phyloP scores from a whole-genome alignment of 2,888 invertebrate genomes.

The Oscheius onirici region DNA sequence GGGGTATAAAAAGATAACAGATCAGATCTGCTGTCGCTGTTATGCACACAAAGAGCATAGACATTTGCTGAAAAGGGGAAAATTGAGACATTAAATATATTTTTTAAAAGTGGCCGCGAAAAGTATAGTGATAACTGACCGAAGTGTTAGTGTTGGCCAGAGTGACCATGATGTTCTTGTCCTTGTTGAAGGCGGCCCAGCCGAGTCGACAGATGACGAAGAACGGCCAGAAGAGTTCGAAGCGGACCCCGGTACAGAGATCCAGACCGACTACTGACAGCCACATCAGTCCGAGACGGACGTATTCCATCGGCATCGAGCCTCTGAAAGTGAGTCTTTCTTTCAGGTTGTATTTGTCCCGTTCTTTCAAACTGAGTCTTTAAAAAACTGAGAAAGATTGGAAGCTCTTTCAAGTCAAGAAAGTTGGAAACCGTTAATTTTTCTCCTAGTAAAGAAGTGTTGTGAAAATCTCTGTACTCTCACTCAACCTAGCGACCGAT shows the following conservation, averaged over 20 bases:
- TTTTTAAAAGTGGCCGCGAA: no score
- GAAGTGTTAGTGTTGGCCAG: slow-evolving; percentile 44
- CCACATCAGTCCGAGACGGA: slow-evolving; percentile 58
- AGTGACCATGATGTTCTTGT: slow-evolving; percentile 77
- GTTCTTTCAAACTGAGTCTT: no score
- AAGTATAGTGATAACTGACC: slow-evolving; percentile 33
- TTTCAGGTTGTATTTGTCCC: not conserved
- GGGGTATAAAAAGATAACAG: slow-evolving; percentile 96
- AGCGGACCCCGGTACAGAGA: slow-evolving; percentile 87
- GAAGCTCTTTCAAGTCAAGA: no score
- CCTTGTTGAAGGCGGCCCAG: slow-evolving; percentile 96
- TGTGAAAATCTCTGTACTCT: no score
- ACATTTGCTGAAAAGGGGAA: slow-evolving; percentile 82
- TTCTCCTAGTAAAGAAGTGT: no score
- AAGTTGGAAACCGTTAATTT: no score
- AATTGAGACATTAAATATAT: no score
- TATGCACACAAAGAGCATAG: slow-evolving; percentile 96
- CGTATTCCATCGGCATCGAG: slow-evolving; percentile 45
- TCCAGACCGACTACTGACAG: slow-evolving; percentile 58
- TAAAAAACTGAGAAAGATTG: no score
- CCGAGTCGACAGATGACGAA: slow-evolving; percentile 94
- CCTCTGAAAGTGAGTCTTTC: slow-evolving; percentile 2
- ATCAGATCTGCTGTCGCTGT: slow-evolving; percentile 97
- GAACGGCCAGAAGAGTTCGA: slow-evolving; percentile 98
- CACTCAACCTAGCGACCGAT: no score